Conservation (phyloP, 64 coral and sea anemone genomes). For the Montipora cactus region DNA sequence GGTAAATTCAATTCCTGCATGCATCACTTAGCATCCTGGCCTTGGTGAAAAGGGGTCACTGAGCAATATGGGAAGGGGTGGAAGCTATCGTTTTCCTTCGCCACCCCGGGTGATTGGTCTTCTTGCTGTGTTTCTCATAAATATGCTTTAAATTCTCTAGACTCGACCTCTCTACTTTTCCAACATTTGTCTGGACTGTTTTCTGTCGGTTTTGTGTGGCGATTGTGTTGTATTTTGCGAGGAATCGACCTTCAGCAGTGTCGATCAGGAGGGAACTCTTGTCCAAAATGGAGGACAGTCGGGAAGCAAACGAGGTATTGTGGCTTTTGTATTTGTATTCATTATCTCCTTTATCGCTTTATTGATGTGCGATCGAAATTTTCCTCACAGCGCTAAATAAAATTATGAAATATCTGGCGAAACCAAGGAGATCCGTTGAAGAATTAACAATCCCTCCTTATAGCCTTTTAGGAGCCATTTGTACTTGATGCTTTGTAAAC, state of each 20-base stretch:
- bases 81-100: constrained; percentile 3
- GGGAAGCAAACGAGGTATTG: constrained; percentile 1
- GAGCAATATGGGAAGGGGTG: not conserved
- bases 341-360: not conserved
- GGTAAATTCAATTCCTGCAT: constrained; percentile 19
- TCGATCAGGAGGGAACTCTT: constrained; percentile 37
- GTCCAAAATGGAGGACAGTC: constrained; percentile 28
- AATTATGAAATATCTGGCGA: not conserved
- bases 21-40: constrained; percentile 27
- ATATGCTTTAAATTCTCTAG: not conserved
- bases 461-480: no score
- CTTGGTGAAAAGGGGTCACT: constrained; percentile 36
- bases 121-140: not conserved
- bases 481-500: no score
- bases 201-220: not conserved
- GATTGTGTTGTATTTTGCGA: not conserved
- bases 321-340: not conserved
- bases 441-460: not conserved
- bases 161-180: not conserved
- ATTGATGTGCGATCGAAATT: not conserved
- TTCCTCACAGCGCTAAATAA: not conserved
- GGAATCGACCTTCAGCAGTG: not conserved
- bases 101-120: not conserved
- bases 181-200: not conserved
- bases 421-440: not conserved